Evolutionary conservation across 2,888 invertebrate genomes (phyloP), one percentile per base, ranked within the genome.

Genomic region (Dryobota labecula): DNA sequence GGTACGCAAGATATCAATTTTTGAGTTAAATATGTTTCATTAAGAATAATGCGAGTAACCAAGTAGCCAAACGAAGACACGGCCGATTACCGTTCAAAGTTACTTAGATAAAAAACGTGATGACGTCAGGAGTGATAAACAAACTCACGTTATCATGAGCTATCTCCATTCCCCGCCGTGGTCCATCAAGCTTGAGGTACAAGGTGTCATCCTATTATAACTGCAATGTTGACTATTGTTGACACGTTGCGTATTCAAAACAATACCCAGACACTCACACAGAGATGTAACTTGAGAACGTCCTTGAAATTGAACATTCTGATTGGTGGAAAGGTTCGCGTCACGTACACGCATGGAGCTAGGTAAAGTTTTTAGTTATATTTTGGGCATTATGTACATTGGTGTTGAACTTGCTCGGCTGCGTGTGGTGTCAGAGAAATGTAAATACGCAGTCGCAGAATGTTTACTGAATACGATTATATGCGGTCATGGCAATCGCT

Each of bases 201-300:
- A 69, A 77, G 66, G 77, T 70, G 70, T n/a, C n/a, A 70, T 73
- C 71, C 56, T 76, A 75, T 41, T 69, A 64, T 45, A 68, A 81
- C 61, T 72, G 83, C 80, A 74, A 57, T 77, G 80, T 76, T 80
- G 73, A 86, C 81, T 78, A 74, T 54, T 77, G 80, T 76, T 80
- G 73, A 86, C 81, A 87, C 84, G 77, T 83, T 66, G 82, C 76
- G 38, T 68, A 84, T 85, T 81, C 87, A 85, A 85, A 89, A 87
- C 87, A 86, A 79, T 70, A 73, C 70, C 63, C 56, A 62, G 81
- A 76, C 78, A 49, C 43, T 20, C 45, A 77, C 68, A 67, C n/a
- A 20, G 3, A 62, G 33, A 66, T 53, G 30, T 41, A 80, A 66
- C 63, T 75, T 74, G 64, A 73, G 65, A 57, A 76, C 68, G 87